Percentiles rank a stretch among this genome's conserved stretches.
phyloP scores from a whole-genome alignment of 2,113 vertebrate species.

The Baryphthengus martii region DNA sequence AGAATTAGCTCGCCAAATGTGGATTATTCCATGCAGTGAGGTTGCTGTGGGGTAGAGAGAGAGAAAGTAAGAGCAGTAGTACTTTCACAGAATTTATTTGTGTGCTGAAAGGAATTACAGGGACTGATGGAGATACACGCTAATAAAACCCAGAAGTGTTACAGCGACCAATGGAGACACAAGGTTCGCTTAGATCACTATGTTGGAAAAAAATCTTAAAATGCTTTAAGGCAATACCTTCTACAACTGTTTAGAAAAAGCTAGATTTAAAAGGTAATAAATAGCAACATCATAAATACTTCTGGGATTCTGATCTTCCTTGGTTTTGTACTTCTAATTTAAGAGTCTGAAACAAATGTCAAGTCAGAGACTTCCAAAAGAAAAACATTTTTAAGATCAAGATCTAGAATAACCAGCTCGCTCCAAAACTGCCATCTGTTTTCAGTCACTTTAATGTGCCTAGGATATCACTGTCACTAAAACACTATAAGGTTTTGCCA shows the following conservation, averaged over 20 bases:
- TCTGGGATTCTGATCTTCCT: background rate
- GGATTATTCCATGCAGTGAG: background rate
- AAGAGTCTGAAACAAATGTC: slow-evolving; percentile 8
- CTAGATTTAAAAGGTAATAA: background rate
- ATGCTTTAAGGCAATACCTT: background rate
- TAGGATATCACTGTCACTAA: slow-evolving; percentile 15
- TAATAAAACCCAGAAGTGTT: background rate
- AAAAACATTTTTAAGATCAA: slow-evolving; percentile 4
- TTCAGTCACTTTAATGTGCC: slow-evolving; percentile 29
- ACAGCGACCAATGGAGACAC: background rate
- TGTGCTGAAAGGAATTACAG: background rate
- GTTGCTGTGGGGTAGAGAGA: background rate
- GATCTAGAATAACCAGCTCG: slow-evolving; percentile 17
- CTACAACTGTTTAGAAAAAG: background rate
- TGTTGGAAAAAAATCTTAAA: background rate
- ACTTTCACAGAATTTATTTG: background rate
- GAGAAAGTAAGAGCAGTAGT: background rate
- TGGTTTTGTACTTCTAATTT: background rate
- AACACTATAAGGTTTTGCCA: slow-evolving; percentile 3
- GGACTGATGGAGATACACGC: background rate
- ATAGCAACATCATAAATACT: background rate
- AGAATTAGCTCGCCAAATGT: background rate
- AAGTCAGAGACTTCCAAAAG: slow-evolving; percentile 21
- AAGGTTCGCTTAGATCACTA: background rate
- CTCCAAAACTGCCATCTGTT: slow-evolving; percentile 41